Base-by-base conservation (phyloP, 2,797 vertebrate species). In the Acanthurus tractus region DNA sequence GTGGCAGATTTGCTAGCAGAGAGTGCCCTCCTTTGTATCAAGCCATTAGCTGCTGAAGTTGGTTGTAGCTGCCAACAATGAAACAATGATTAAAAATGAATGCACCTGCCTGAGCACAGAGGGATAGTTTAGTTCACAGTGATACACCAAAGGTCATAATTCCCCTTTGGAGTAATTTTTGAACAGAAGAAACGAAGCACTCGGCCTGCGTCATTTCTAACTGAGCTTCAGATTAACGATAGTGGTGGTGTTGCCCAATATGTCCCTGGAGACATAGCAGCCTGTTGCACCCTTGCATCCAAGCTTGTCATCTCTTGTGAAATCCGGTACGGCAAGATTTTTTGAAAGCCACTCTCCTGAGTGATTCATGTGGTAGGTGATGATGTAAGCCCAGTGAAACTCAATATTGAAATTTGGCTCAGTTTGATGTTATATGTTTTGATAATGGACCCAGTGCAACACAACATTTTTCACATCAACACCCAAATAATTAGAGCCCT, bases 241-340 rank as follows among this genome's bases (percentile, higher is more conserved):
- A 0, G 20, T 15, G 34, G 53, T 22, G 53, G 20, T 25, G 45
- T 74, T 85, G 52, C 54, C 2, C 56, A 61, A 79, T 53, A 13
- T 67, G 67, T 71, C 79, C 81, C 23, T n/a, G 42, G 56, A 69
- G 64, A 70, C 0, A 3, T 8, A 20, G 70, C 34, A 46, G 75
- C 70, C 74, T 66, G 55, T 75, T 76, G 71, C 67, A 29, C 71
- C 64, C 15, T 20, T 48, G 34, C 52, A 61, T 76, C 59, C 42
- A 17, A 63, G 69, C 62, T 70, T 56, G 63, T 74, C 68, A 59
- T 72, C 61, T 74, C 4, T 22, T 67, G 15, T 73, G 48, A 87
- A 89, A 92, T 92, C 76, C 72, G 58, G 89, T 75, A 62, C 8
- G 14, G 81, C 85, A 22, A 64, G 88, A 93, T 92, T 83, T 80